Evolutionary conservation across 2,797 vertebrate genomes (phyloP), one percentile per base, ranked within the genome.

Genomic region (Megaceryle alcyon): DNA sequence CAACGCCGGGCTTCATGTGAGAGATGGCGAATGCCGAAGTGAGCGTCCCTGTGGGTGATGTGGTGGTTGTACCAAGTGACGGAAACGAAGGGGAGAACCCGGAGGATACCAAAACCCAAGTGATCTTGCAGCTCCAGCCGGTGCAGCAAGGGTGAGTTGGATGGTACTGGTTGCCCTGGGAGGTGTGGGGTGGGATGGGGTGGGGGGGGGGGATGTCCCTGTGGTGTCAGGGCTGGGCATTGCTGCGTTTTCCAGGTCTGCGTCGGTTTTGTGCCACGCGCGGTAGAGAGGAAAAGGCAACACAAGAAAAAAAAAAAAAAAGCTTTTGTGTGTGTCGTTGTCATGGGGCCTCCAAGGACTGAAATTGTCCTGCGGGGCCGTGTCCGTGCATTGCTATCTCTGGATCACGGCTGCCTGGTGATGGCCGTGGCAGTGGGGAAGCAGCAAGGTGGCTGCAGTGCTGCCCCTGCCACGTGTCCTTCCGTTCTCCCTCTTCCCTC

Each of bases 1-100:
- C 84, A 48, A 65, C 76, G 43, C 75, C 25, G 56, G 95, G 94
- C 96, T 98, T 97, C 96, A 98, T 98, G 98, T 98, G 96, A 98
- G 97, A 98, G 92, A 99, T 99, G 99, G 98, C 99, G 76, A 98
- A 98, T 94, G 98, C 98, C n/a, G 98, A 98, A 97, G 98, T 99
- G 83, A 98, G 97, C 84, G 97, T 98, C 98, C 98, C 99, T 94
- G 98, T 99, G 96, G 98, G 98, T 94, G 98, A 99, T 93, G 98
- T 98, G 90, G 98, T 98, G 96, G 98, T 98, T 91, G 98, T 98
- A 92, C 99, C 98, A 97, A 98, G 98, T 81, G 99, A 98, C 29
- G 98, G 97, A 21, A 98, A 98, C 69, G 98, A 99, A 96, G 98
- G 97, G 60, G 98, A 98, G 83, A 98, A 98, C 14, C 98, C 98